These are phyloP conservation scores for Drosophila nannoptera DNA, from an alignment of 1,140 invertebrate genomes.

Conservation along the genomic window DNA sequence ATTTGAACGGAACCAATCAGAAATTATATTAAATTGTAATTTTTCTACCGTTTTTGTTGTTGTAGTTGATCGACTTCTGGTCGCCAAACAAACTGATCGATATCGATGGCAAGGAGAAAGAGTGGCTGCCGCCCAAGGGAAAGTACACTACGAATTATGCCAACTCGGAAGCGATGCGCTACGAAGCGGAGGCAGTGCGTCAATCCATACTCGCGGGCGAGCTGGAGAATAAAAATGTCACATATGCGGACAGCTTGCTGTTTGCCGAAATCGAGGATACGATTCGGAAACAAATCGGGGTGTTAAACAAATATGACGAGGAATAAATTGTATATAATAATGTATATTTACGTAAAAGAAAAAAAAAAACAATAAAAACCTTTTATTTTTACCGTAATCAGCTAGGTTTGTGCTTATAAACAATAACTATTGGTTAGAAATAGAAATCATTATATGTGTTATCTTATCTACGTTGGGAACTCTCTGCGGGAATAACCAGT, in stretches of 20 bases:
- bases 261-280: conserved; percentile 85
- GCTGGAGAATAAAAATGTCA: conserved; percentile 82
- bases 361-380: too few relatives aligned
- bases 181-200: conserved; percentile 86
- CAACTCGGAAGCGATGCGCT: conserved; percentile 86
- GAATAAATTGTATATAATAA: conserved; percentile 7
- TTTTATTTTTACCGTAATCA: too few relatives aligned
- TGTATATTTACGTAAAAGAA: too few relatives aligned
- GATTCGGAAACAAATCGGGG: conserved; percentile 84
- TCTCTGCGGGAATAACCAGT: background rate
- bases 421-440: too few relatives aligned
- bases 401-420: too few relatives aligned
- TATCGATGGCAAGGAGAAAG: conserved; percentile 80
- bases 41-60: background rate
- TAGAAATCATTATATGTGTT: background rate
- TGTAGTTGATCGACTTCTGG: conserved; percentile 79
- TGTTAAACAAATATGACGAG: conserved; percentile 82
- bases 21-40: too few relatives aligned
- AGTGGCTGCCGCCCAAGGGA: conserved; percentile 81
- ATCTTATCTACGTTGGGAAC: conserved; percentile 2
- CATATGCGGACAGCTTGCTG: conserved; percentile 82
- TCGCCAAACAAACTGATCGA: conserved; percentile 77
- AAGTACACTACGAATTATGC: conserved; percentile 81
- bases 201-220: conserved; percentile 84
- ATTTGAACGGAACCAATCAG: too few relatives aligned